Base-by-base conservation (phyloP, 2,113 vertebrate genomes). In the Cnemophilus loriae region DNA sequence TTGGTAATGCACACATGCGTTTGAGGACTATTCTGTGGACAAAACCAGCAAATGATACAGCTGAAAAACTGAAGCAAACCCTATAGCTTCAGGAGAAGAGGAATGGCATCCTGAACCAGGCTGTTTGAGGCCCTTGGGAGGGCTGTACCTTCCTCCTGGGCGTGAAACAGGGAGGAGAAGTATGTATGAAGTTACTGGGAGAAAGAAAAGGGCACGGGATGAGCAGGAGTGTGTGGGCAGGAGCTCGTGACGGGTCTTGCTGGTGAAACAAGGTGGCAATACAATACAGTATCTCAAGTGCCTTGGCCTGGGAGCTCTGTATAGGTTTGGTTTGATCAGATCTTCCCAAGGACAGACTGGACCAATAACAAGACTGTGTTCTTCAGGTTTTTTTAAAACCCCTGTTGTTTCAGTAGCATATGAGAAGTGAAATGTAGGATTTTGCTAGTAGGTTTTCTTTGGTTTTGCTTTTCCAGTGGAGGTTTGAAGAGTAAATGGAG, bases 1-100 rank as follows among this genome's bases (percentile, higher is more conserved):
- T 39, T 2, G 0, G 16, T 53, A 44, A 8, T 3, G 21, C 7
- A 7, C 3, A 20, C 6, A 1, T 6, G 1, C 0, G 0, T 39
- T 82, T 70, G 44, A 11, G 68, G 46, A 27, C 23, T 1, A 0
- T 47, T 77, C n/a, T 39, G n/a, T 28, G 50, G n/a, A 8, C 20
- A 39, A 59, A 53, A 33, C 10, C 26, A 26, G 35, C 2, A 1
- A 57, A 21, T 28, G 14, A 71, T 71, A 27, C 30, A 30, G 20
- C 32, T 74, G 47, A n/a, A 50, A 74, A 83, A 30, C 35, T 33
- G 60, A 56, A 79, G 35, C 16, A 56, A 60, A 32, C 11, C 21
- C 4, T 39, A 5, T 4, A 6, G 10, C 18, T 71, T 61, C 11
- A 26, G 27, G 71, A 37, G 27, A 46, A 64, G 35, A 63, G 35